Base-by-base conservation (phyloP, 2,888 invertebrate genomes). In the Amphipoea oculea region DNA sequence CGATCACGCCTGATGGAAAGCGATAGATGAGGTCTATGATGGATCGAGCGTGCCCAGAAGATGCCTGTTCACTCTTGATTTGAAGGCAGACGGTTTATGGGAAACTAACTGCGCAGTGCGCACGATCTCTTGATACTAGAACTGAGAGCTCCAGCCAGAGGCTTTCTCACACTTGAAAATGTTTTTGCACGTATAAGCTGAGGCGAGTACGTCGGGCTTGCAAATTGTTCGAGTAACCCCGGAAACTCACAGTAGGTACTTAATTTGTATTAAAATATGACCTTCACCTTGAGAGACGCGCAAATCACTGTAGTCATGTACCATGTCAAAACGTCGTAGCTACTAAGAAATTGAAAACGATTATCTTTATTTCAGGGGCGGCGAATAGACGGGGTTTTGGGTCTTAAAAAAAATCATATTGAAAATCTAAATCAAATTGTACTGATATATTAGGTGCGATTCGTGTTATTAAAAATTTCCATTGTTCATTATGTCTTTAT, bases 201-300 rank as follows among this genome's bases (percentile, higher is more conserved):
- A 36, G 11, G 5, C 20, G 17, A 80, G 12, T 40, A 51, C 20
- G 42, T 45, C 57, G 36, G n/a, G 48, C 23, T 60, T n/a, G 23
- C 57, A n/a, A 77, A 57, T 73, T 65, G 48, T 71, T 71, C 51
- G 48, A 17, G 45, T 71, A 68, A 48, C 67, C 42, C 69, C 62
- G 86, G 86, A 78, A 86, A 73, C 63, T 45, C 11, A 69, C 65
- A 36, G 54, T n/a, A n/a, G n/a, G n/a, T 69, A 14, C 45, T 48
- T 48, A 48, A 67, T 78, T 75, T 63, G n/a, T 65, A 29, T 76
- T 70, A n/a, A 72, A 84, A 70, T 62, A 51, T 40, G 36, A 71
- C 67, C 81, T 74, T 85, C 74, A 84, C 76, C 87, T 87, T 85
- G 87, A 65, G 36, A 67, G 83, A 29, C 54, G 62, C 60, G 48